Evolutionary conservation across 1,140 invertebrate genomes (phyloP).

Genomic region (Caenorhabditis remanei): DNA sequence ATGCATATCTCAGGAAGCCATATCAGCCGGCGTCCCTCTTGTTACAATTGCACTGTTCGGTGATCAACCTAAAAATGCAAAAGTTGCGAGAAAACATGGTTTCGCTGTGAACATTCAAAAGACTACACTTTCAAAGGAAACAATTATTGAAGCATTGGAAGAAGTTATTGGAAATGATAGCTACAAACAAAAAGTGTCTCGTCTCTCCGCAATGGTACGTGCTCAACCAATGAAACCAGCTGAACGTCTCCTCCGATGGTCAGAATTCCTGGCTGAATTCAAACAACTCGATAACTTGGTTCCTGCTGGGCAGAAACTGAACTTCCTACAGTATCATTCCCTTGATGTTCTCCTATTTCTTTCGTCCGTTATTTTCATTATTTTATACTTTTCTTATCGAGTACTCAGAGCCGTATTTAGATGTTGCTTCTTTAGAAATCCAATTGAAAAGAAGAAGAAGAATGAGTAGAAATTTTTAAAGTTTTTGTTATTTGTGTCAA

Average conservation of each 20-base stretch:
- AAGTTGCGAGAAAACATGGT: constrained; percentile 64
- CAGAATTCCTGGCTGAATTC: constrained; percentile 68
- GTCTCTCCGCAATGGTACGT: constrained; percentile 59
- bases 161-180: constrained; percentile 51
- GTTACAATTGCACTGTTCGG: constrained; percentile 71
- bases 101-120: constrained; percentile 57
- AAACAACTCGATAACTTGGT: constrained; percentile 64
- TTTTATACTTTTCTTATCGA: constrained; percentile 42
- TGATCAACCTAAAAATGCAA: constrained; percentile 70
- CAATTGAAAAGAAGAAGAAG: neutral
- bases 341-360: constrained; percentile 67
- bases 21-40: constrained; percentile 69
- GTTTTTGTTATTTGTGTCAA: too few relatives aligned
- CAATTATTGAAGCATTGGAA: constrained; percentile 8
- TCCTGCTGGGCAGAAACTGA: constrained; percentile 63
- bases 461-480: too few relatives aligned
- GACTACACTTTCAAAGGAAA: constrained; percentile 48
- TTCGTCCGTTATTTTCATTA: constrained; percentile 5
- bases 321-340: constrained; percentile 66
- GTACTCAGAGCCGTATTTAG: constrained; percentile 17
- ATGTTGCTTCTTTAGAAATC: neutral
- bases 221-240: constrained; percentile 63
- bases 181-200: constrained; percentile 55
- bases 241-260: constrained; percentile 64
- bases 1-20: constrained; percentile 62